phyloP scores from a whole-genome alignment of 2,113 vertebrate species.

The Phyllopteryx taeniolatus region DNA sequence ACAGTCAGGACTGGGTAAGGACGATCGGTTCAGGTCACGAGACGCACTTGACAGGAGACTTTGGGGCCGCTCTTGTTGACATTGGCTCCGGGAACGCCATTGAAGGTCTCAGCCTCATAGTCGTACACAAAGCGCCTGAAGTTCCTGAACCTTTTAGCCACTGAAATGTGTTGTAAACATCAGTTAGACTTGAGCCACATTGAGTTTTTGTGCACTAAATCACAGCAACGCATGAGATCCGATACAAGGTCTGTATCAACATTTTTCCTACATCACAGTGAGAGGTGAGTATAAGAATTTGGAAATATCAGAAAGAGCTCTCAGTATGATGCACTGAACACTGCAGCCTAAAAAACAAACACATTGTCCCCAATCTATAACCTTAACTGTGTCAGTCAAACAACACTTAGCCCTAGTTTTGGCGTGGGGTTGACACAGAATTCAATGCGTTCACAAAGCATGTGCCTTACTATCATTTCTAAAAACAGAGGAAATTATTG shows the following conservation, averaged over 20 bases:
- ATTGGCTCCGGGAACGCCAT: slow-evolving; percentile 73
- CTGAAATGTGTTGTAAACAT: slow-evolving; percentile 62
- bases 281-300: not conserved
- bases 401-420: not conserved
- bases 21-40: not conserved
- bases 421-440: too few species aligned
- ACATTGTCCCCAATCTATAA: not conserved
- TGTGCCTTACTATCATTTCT: not conserved
- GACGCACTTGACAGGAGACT: slow-evolving; percentile 82
- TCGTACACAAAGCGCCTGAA: slow-evolving; percentile 80
- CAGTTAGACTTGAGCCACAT: slow-evolving; percentile 7
- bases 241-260: not conserved
- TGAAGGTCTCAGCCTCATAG: slow-evolving; percentile 83
- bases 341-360: not conserved
- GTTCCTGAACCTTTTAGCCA: slow-evolving; percentile 80
- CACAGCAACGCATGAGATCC: not conserved
- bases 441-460: too few species aligned
- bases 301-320: too few species aligned
- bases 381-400: not conserved
- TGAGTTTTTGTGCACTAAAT: not conserved
- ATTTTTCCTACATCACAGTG: not conserved
- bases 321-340: not conserved
- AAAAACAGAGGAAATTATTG: not conserved
- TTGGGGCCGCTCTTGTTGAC: slow-evolving; percentile 77
- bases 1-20: not conserved